Evolutionary conservation across 2,888 invertebrate genomes (phyloP).

Genomic region (Iselma pallidipennis): DNA sequence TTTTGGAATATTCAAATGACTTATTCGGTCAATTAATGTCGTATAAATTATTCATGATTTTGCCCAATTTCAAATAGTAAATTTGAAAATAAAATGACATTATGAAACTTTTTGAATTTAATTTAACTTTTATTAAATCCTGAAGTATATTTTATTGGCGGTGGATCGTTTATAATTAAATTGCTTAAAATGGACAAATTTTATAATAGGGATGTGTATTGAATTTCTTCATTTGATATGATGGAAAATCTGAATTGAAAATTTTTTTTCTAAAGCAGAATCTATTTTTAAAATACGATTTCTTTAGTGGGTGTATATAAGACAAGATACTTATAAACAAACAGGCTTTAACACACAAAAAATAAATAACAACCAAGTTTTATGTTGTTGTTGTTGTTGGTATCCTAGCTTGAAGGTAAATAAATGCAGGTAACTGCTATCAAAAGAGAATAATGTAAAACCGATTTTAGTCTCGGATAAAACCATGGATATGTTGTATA

Average conservation of each 20-base stretch:
- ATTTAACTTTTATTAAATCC: slow-evolving; percentile 26
- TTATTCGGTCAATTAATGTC: too few species aligned
- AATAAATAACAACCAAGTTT: not conserved
- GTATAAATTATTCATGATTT: too few species aligned
- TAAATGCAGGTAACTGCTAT: not conserved
- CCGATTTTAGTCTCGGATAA: not conserved
- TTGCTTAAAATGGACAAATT: slow-evolving; percentile 16
- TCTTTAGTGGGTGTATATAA: not conserved
- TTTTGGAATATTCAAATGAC: too few species aligned
- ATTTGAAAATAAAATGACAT: slow-evolving; percentile 18
- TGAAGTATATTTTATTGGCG: slow-evolving; percentile 18
- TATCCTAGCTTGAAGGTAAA: not conserved
- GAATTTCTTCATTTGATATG: slow-evolving; percentile 16
- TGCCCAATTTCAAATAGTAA: too few species aligned
- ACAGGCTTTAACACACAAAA: not conserved
- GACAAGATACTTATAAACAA: not conserved
- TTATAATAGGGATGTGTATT: slow-evolving; percentile 1
- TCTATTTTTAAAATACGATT: not conserved
- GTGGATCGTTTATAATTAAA: slow-evolving; percentile 20
- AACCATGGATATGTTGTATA: too few species aligned
- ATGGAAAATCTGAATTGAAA: not conserved
- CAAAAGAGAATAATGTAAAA: not conserved
- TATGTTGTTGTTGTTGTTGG: not conserved
- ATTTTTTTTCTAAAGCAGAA: too few species aligned
- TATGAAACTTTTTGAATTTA: slow-evolving; percentile 27